A percentile compares a stretch with the other conserved stretches of the same genome.
Evolutionary conservation across 2,888 invertebrate species (phyloP).

Genomic region (Osmoderma eremita): DNA sequence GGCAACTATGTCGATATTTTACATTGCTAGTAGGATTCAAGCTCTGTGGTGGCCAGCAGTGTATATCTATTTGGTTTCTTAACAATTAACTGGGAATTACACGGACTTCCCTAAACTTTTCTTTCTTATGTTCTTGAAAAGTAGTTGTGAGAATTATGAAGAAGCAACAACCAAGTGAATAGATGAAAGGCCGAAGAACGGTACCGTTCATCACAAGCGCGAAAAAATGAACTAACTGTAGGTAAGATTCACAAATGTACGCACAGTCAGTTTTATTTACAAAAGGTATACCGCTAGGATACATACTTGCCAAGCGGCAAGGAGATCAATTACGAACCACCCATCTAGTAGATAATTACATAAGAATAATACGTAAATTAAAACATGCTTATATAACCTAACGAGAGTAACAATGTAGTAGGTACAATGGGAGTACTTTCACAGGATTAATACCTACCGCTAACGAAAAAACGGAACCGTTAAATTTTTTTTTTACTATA

Average conservation of each 20-base stretch:
- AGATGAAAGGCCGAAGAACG: not conserved
- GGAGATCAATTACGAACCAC: conserved; percentile 8
- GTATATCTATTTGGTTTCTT: too few species aligned
- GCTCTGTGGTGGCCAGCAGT: too few species aligned
- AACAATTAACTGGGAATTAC: too few species aligned
- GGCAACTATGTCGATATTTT: too few species aligned
- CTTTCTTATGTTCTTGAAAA: too few species aligned
- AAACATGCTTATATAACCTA: not conserved
- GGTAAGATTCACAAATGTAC: conserved; percentile 14
- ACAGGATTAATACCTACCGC: conserved; percentile 19
- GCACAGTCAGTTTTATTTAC: conserved; percentile 9
- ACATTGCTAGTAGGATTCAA: too few species aligned
- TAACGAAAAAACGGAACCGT: conserved; percentile 28
- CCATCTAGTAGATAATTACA: conserved; percentile 6
- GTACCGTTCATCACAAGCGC: conserved; percentile 30
- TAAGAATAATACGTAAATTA: conserved; percentile 10
- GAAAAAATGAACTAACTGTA: conserved; percentile 32
- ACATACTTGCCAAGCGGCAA: conserved; percentile 17
- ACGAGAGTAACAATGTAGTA: not conserved
- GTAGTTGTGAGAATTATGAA: too few species aligned
- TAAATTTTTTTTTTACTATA: conserved; percentile 1
- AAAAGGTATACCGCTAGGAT: conserved; percentile 32
- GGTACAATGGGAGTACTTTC: conserved; percentile 12
- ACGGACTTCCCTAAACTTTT: too few species aligned
- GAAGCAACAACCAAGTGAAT: not conserved